phyloP scores from a whole-genome alignment of 2,797 vertebrate species.

The Enteromius trimaculatus region DNA sequence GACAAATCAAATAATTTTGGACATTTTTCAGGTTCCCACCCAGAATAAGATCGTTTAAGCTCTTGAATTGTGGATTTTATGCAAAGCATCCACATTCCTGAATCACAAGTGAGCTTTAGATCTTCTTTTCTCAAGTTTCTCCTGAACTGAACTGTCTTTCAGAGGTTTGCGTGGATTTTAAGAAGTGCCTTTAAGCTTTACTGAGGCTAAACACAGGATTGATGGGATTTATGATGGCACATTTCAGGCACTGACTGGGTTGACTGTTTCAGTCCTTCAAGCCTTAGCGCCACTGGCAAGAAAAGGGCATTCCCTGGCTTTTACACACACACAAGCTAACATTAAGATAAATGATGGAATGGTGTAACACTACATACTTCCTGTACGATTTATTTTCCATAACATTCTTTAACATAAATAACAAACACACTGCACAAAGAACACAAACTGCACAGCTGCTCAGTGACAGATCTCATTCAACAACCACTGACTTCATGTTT shows the following conservation, averaged over 20 bases:
- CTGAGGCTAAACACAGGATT: background rate
- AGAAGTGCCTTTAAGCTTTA: background rate
- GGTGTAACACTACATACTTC: slow-evolving; percentile 1
- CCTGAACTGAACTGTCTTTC: slow-evolving; percentile 1
- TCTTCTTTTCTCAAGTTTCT: slow-evolving; percentile 17
- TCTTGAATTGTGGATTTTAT: background rate
- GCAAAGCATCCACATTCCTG: slow-evolving; percentile 20
- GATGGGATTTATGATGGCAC: background rate
- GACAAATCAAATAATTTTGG: slow-evolving; percentile 23
- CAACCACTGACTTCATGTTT: slow-evolving; percentile 75
- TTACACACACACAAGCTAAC: slow-evolving; percentile 19
- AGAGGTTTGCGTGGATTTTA: background rate
- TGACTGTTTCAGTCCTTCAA: slow-evolving; percentile 18
- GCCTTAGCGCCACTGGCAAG: background rate
- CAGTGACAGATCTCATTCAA: slow-evolving; percentile 63
- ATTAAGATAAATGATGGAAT: slow-evolving; percentile 42
- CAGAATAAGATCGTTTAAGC: background rate
- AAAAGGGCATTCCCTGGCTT: slow-evolving; percentile 28
- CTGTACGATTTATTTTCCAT: slow-evolving; percentile 34
- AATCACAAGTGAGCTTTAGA: slow-evolving; percentile 10
- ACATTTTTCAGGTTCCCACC: background rate
- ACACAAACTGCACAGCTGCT: slow-evolving; percentile 62
- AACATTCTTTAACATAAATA: slow-evolving; percentile 32
- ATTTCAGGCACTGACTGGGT: background rate
- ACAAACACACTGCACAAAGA: slow-evolving; percentile 24